Evolutionary conservation across 2,888 invertebrate genomes (phyloP).

Genomic region (Dioctria linearis): DNA sequence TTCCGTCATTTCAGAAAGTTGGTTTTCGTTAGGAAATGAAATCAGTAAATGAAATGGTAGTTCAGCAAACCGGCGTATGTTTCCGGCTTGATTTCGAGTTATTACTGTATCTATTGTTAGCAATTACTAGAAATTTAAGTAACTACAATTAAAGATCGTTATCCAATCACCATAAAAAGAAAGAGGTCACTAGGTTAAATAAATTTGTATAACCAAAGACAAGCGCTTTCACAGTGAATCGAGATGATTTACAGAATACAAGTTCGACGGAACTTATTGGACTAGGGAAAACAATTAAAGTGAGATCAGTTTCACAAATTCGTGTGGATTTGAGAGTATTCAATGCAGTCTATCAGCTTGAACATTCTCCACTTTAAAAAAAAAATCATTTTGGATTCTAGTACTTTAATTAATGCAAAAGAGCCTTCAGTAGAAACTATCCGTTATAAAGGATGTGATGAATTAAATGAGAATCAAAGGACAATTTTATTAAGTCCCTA

Average conservation of each 20-base stretch:
- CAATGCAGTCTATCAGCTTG: slow-evolving; percentile 76
- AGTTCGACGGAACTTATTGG: not conserved
- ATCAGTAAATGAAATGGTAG: too few relatives aligned
- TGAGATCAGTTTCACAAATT: slow-evolving; percentile 65
- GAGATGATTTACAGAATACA: not conserved
- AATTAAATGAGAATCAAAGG: slow-evolving; percentile 77
- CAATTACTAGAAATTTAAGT: too few relatives aligned
- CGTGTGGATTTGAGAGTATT: slow-evolving; percentile 74
- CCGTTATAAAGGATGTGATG: slow-evolving; percentile 66
- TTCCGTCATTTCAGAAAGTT: too few relatives aligned
- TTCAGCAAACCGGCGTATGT: too few relatives aligned
- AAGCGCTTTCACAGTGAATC: too few relatives aligned
- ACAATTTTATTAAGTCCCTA: slow-evolving; percentile 75
- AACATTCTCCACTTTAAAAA: slow-evolving; percentile 74
- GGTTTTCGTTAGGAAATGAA: too few relatives aligned
- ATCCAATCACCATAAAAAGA: too few relatives aligned
- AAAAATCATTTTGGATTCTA: slow-evolving; percentile 75
- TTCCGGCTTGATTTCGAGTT: too few relatives aligned
- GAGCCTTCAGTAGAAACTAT: slow-evolving; percentile 54
- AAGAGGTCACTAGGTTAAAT: too few relatives aligned
- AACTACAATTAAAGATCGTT: too few relatives aligned
- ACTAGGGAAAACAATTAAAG: slow-evolving; percentile 2
- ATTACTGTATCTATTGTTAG: too few relatives aligned
- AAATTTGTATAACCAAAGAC: too few relatives aligned
- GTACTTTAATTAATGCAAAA: slow-evolving; percentile 58